These are phyloP conservation scores for Drosophila ercepeae DNA, from an alignment of 1,140 invertebrate genomes.

Conservation along the genomic window DNA sequence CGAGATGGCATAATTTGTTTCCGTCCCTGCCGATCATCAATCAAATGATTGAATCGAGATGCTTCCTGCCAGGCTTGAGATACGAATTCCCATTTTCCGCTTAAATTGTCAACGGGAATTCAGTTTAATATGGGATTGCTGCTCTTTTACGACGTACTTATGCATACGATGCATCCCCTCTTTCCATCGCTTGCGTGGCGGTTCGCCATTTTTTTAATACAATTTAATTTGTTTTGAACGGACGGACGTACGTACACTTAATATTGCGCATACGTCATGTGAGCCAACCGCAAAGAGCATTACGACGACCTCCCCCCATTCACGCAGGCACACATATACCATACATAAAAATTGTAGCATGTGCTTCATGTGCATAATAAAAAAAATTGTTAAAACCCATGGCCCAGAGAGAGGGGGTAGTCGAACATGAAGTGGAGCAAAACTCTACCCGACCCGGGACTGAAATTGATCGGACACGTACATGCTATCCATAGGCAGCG, in stretches of 20 bases:
- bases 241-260: constrained; percentile 49
- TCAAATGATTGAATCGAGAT: constrained; percentile 18
- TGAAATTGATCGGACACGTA: constrained; percentile 44
- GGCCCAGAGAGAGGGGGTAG: neutral
- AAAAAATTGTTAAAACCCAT: constrained; percentile 66
- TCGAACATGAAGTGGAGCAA: constrained; percentile 5
- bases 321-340: neutral
- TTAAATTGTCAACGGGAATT: neutral
- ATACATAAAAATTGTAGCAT: constrained; percentile 50
- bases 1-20: neutral
- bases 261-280: constrained; percentile 70
- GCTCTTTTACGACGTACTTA: constrained; percentile 27
- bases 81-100: neutral
- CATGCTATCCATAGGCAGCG: constrained; percentile 17
- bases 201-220: constrained; percentile 57
- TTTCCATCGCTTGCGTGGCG: constrained; percentile 54
- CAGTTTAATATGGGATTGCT: neutral
- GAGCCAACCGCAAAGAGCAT: constrained; percentile 17
- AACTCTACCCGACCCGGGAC: constrained; percentile 3
- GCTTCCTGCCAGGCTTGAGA: constrained; percentile 1
- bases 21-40: constrained; percentile 4
- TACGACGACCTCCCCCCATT: neutral
- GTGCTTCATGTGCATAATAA: constrained; percentile 72
- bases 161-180: too few species aligned
- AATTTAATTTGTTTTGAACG: constrained; percentile 65